Evolutionary conservation across 2,113 vertebrate species (phyloP).

Genomic region (Brachionichthys hirsutus): DNA sequence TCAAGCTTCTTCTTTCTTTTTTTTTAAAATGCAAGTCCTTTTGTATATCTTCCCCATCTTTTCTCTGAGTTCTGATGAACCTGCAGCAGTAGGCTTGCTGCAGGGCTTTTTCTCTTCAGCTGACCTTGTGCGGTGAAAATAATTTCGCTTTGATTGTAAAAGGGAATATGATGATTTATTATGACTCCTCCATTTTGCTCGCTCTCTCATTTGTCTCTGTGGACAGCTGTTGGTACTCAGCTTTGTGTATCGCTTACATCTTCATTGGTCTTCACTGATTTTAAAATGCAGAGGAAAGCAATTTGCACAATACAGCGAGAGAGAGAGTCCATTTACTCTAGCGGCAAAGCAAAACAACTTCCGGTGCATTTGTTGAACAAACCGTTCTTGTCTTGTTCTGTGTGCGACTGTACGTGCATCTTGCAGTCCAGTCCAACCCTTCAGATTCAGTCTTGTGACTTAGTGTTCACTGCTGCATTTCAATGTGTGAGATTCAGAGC

Average conservation of each 20-base stretch:
- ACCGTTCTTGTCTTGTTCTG: constrained; percentile 12
- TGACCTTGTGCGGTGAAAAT: constrained; percentile 25
- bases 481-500: no score
- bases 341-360: constrained; percentile 33
- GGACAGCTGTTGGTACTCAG: constrained; percentile 19
- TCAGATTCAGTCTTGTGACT: constrained; percentile 48
- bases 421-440: constrained; percentile 21
- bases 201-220: neutral
- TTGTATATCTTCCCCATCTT: neutral
- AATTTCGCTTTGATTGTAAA: constrained; percentile 44
- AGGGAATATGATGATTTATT: constrained; percentile 64
- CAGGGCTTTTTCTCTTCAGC: constrained; percentile 16
- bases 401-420: neutral
- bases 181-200: constrained; percentile 23
- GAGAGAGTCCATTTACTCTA: constrained; percentile 44
- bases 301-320: constrained; percentile 38
- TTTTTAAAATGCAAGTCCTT: neutral
- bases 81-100: constrained; percentile 1
- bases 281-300: constrained; percentile 45
- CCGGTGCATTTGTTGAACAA: constrained; percentile 26
- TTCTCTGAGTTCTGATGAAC: neutral
- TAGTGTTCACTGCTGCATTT: constrained; percentile 3
- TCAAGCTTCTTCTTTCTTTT: neutral
- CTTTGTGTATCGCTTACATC: constrained; percentile 22
- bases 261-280: constrained; percentile 50